phyloP scores from a whole-genome alignment of 1,140 invertebrate genomes.

The Drepana arcuata region DNA sequence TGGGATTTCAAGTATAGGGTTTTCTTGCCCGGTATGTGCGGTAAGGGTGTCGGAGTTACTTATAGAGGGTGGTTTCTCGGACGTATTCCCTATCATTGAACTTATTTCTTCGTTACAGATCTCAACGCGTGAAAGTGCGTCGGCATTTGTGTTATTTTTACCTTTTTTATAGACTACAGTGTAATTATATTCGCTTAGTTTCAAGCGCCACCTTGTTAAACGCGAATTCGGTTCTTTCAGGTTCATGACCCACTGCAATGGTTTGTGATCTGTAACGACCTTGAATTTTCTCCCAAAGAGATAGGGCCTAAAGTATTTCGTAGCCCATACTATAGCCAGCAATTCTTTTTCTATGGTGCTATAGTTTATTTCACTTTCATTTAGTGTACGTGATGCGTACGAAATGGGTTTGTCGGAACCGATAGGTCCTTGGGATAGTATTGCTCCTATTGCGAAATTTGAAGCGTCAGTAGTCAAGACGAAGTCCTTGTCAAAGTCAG shows the following conservation, averaged over 20 bases:
- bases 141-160: background rate
- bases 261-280: background rate
- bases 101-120: no score
- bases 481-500: no score
- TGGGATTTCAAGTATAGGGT: no score
- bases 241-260: background rate
- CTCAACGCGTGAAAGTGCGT: no score
- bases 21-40: no score
- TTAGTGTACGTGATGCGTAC: background rate
- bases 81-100: no score
- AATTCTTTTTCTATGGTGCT: background rate
- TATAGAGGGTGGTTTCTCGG: no score
- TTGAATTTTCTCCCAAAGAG: background rate
- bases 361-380: background rate
- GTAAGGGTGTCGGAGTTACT: no score
- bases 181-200: background rate
- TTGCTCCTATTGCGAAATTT: background rate
- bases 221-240: background rate
- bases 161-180: background rate
- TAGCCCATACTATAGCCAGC: background rate
- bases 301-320: background rate
- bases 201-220: background rate
- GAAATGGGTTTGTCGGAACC: background rate
- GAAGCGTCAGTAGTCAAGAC: background rate
- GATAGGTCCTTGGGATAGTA: background rate